Conservation (phyloP, 2,113 vertebrate species). For the Pteruthius melanotis region DNA sequence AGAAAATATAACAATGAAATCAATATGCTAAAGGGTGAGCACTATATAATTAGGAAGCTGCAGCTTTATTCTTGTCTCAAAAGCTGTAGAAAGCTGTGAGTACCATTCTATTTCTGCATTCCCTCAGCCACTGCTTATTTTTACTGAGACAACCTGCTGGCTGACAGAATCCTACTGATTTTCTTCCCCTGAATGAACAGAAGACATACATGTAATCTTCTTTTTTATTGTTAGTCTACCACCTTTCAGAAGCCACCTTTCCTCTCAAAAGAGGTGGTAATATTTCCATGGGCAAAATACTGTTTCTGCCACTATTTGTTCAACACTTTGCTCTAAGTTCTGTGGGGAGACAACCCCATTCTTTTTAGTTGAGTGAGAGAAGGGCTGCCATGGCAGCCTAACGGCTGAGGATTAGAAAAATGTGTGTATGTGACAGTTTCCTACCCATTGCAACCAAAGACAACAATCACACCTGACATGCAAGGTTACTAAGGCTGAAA, state of each 20-base stretch:
- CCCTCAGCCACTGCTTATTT: background rate
- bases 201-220: background rate
- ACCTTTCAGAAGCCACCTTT: background rate
- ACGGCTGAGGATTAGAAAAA: background rate
- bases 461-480: background rate
- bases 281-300: background rate
- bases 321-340: background rate
- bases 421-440: background rate
- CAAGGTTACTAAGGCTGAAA: background rate
- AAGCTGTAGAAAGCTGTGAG: background rate
- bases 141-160: background rate
- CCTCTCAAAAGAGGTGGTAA: background rate
- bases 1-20: background rate
- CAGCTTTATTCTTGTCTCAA: constrained; percentile 16
- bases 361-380: background rate
- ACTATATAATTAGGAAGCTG: background rate
- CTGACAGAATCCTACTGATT: background rate
- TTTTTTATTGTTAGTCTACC: background rate
- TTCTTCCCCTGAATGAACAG: background rate
- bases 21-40: background rate
- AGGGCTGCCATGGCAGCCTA: background rate
- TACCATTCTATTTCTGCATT: background rate
- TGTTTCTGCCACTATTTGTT: background rate
- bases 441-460: background rate
- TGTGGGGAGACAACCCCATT: background rate